A percentile compares a stretch with the other conserved stretches of the same genome.
phyloP scores from a whole-genome alignment of 2,113 vertebrate species.

The Osmerus mordax region DNA sequence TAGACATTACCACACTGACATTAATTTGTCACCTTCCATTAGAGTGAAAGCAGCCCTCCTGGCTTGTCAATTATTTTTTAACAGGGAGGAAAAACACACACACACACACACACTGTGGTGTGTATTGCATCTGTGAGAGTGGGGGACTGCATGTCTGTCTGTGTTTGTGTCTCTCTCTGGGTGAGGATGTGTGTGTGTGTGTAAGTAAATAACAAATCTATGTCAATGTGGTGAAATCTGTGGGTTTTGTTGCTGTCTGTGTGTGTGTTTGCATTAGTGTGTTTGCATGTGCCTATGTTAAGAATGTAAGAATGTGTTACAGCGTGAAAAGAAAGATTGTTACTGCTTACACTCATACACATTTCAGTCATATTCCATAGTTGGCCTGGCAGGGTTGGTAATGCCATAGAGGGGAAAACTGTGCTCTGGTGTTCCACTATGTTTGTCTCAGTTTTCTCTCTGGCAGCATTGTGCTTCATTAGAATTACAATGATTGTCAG shows the following conservation, averaged over 20 bases:
- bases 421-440: neutral
- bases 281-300: neutral
- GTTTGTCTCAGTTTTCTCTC: neutral
- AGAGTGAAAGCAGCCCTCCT: conserved; percentile 58
- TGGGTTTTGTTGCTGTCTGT: neutral
- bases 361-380: no score
- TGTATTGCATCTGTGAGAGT: conserved; percentile 16
- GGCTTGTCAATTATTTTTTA: conserved; percentile 67
- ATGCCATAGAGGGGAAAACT: no score
- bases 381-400: no score
- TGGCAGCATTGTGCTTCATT: neutral
- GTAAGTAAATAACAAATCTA: neutral
- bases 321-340: no score
- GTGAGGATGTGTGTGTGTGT: neutral
- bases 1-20: conserved; percentile 69
- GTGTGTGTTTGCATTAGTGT: neutral
- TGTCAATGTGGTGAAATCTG: neutral
- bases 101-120: conserved; percentile 11
- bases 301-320: no score
- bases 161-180: neutral
- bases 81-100: conserved; percentile 53
- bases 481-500: neutral
- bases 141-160: neutral
- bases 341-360: no score
- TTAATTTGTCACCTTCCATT: conserved; percentile 77